Evolutionary conservation across 2,888 invertebrate species (phyloP).

Genomic region (Drosophila lutescens): DNA sequence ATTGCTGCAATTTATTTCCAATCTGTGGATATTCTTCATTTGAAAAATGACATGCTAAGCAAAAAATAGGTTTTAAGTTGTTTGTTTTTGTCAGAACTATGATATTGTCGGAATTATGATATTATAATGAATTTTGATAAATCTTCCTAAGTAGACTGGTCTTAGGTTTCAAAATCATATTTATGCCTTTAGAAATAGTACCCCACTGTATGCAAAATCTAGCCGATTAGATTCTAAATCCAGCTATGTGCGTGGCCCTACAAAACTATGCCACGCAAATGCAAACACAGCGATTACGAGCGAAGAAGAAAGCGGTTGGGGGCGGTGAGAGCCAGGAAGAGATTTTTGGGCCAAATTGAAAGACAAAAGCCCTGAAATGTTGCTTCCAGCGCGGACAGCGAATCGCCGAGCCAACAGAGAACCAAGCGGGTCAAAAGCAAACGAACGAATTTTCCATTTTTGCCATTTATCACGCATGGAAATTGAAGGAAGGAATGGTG

Average conservation of each 20-base stretch:
- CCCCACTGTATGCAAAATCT: slow-evolving; percentile 9
- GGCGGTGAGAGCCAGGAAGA: slow-evolving; percentile 12
- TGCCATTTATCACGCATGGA: slow-evolving; percentile 66
- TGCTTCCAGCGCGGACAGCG: slow-evolving; percentile 24
- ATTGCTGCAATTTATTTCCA: too few species aligned
- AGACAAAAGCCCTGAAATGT: slow-evolving; percentile 48
- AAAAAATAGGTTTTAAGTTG: too few species aligned
- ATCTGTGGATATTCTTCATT: too few species aligned
- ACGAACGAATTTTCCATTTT: slow-evolving; percentile 39
- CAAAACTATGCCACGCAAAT: slow-evolving; percentile 36
- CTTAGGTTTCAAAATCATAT: too few species aligned
- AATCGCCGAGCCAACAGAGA: slow-evolving; percentile 33
- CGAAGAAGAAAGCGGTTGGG: not conserved
- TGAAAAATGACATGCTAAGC: too few species aligned
- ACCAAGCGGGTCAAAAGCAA: slow-evolving; percentile 37
- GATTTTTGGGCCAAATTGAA: slow-evolving; percentile 54
- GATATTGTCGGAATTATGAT: too few species aligned
- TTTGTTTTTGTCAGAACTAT: too few species aligned
- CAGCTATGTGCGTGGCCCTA: slow-evolving; percentile 25
- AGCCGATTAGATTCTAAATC: slow-evolving; percentile 9
- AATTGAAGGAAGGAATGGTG: slow-evolving; percentile 27
- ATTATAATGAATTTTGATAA: too few species aligned
- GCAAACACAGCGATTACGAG: slow-evolving; percentile 38
- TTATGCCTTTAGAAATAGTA: not conserved
- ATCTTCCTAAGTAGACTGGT: too few species aligned